phyloP scores from a whole-genome alignment of 2,888 invertebrate genomes.

The Heliconius erato region DNA sequence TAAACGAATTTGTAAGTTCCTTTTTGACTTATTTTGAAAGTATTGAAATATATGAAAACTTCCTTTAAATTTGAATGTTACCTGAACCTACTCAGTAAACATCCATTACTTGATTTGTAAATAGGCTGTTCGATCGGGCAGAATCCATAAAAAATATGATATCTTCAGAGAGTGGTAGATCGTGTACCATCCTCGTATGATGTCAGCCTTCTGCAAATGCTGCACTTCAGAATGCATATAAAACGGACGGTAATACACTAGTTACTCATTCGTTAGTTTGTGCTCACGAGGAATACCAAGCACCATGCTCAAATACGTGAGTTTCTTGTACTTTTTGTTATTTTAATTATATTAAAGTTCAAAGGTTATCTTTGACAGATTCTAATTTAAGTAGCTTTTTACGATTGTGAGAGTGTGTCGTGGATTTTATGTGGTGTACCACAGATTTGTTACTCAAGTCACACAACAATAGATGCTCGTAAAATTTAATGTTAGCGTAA shows the following conservation, averaged over 20 bases:
- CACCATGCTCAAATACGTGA: constrained; percentile 85
- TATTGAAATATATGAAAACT: not conserved
- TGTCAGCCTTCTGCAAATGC: constrained; percentile 77
- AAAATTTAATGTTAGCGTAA: constrained; percentile 37
- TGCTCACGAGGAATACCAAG: constrained; percentile 80
- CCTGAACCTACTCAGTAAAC: constrained; percentile 46
- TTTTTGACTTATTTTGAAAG: not conserved
- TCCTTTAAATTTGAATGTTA: not conserved
- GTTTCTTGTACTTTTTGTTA: constrained; percentile 60
- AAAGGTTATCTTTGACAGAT: constrained; percentile 30
- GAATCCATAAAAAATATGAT: constrained; percentile 69
- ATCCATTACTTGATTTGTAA: constrained; percentile 41
- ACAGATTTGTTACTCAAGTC: constrained; percentile 41
- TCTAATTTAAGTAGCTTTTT: constrained; percentile 34
- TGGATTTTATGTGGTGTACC: constrained; percentile 53
- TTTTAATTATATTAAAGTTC: constrained; percentile 56
- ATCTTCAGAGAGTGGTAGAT: constrained; percentile 60
- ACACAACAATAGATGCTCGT: constrained; percentile 52
- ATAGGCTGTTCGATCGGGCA: constrained; percentile 55
- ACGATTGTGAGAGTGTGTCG: constrained; percentile 64
- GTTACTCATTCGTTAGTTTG: constrained; percentile 84
- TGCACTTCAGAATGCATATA: constrained; percentile 79
- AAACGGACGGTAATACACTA: constrained; percentile 77
- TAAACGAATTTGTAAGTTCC: not conserved
- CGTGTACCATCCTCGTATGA: constrained; percentile 74